Evolutionary conservation across 2,888 invertebrate species (phyloP).

Genomic region (Lithodes maja): DNA sequence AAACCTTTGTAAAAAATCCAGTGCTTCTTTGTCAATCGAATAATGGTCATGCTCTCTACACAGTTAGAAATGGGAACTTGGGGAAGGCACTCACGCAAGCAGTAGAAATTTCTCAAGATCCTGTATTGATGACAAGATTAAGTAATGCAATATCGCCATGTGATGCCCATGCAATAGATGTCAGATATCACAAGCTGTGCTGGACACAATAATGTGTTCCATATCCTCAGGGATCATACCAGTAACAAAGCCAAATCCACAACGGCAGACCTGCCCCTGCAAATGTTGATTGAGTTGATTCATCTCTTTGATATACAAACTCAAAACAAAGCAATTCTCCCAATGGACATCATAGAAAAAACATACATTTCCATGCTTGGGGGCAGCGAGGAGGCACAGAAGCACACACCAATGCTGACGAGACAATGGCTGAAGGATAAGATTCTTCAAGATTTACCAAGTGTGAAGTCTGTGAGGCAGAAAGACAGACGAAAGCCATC

Average conservation of each 20-base stretch:
- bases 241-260: not conserved
- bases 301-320: not conserved
- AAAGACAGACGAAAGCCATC: not conserved
- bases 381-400: not conserved
- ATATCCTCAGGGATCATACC: not conserved
- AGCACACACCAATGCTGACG: not conserved
- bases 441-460: not conserved
- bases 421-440: slow-evolving; percentile 25
- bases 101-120: not conserved
- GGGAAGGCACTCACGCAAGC: slow-evolving; percentile 1
- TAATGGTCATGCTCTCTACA: not conserved
- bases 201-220: slow-evolving; percentile 8
- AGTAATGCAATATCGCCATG: not conserved
- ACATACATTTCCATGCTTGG: slow-evolving; percentile 17
- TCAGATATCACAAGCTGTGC: not conserved
- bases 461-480: slow-evolving; percentile 16
- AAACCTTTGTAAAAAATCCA: not conserved
- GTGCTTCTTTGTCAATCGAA: not conserved
- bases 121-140: slow-evolving; percentile 8
- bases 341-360: not conserved
- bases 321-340: not conserved
- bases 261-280: not conserved
- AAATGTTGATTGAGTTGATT: not conserved
- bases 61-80: not conserved
- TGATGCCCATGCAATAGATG: slow-evolving; percentile 14